Evolutionary conservation across 2,113 vertebrate species (phyloP), one percentile per base, ranked within the genome.

Genomic region (Microtus pennsylvanicus): DNA sequence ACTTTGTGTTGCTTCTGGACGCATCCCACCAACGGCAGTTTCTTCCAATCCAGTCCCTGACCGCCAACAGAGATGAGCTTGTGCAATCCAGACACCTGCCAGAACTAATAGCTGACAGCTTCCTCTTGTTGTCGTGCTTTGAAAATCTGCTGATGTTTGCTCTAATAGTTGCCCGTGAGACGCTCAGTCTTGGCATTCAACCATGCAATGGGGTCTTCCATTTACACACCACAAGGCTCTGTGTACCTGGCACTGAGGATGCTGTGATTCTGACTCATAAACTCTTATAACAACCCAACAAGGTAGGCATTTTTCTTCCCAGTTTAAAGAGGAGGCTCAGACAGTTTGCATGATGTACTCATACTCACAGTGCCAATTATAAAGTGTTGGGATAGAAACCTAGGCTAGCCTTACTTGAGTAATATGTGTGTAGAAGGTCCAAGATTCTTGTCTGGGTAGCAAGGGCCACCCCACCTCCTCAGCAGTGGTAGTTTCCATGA

Each of bases 101-200:
- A 63, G 75, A 90, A 77, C 16, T 76, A 63, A 89, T 8, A 58
- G 24, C 1, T 30, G 14, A 47, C 80, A 78, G 80, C 61, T 90
- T 83, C 86, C 45, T 95, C 72, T 91, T 78, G 24, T 74, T 86
- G 17, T 17, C 65, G 19, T 3, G 16, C 7, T 95, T 74, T 87
- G 75, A 26, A 92, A 90, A 28, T 33, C 80, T 87, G 75, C 69
- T 96, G 91, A 78, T 77, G 74, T 90, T 83, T 80, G 74, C 38
- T 88, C 87, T 30, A 78, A 35, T 26, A 47, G 58, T 78, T 78
- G 5, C 55, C 28, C 17, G 30, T 30, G 9, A 92, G 55, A 21
- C 3, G 42, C 28, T 7, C 35, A 42, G 11, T 42, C 50, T 74
- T 74, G 50, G 70, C 93, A 89, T 78, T 74, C 82, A 74, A 38